Evolutionary conservation across 2,113 vertebrate genomes (phyloP), one percentile per base, ranked within the genome.

Genomic region (Tragulus kanchil): DNA sequence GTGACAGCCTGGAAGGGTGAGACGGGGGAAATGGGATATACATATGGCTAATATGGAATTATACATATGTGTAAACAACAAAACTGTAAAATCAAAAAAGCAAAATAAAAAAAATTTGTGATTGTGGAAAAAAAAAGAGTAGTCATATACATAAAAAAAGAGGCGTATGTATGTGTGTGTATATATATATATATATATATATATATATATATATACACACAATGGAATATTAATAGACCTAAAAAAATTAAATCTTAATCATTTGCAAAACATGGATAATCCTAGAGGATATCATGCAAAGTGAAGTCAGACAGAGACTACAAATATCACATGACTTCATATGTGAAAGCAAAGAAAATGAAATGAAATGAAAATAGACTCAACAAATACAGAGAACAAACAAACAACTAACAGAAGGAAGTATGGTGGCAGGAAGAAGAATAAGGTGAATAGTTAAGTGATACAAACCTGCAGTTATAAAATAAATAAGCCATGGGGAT

Each of bases 321-420:
- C n/a, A 81, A 81, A 58, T 42, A 58, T 7, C 56, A 81, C 6
- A 58, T 15, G 31, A 58, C 58, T 56, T 58, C 54, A 81, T 58
- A 36, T 15, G 78, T 36, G 54, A 81, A 81, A 81, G 36, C 75
- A 28, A 56, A 79, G 31, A 14, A 79, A 79, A 79, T 9, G 54
- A 78, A 78, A n/a, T 3, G 54, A 79, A 79, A 31, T 79, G 52
- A 56, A 81, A 14, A 79, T 17, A 81, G 52, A 81, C n/a, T 81
- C 52, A 81, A 81, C 78, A 81, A n/a, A 81, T 21, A 81, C 31
- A 58, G 19, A 81, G 31, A 42, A 81, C 31, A 81, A 56, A 81
- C 1, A 0, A 11, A 31, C 0, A 2, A 56, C 13, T 58, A 31
- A 58, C n/a, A 81, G 16, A 56, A 19, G 54, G 12, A 31, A 56